phyloP scores from a whole-genome alignment of 1,140 invertebrate genomes.

The Macrobrachium rosenbergii region DNA sequence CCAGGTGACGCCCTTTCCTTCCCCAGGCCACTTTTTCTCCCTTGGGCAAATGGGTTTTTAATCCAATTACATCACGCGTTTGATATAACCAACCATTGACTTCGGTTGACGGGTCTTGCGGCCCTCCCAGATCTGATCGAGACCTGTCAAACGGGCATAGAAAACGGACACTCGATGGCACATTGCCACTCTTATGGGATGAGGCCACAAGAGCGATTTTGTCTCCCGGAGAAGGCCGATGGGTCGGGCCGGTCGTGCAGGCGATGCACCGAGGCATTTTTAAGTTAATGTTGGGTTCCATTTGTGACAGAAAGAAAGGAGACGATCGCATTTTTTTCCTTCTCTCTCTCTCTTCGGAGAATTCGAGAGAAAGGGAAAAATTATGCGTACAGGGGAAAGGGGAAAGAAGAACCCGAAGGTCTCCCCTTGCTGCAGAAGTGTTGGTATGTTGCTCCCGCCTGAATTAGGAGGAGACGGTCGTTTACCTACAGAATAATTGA shows the following conservation, averaged over 20 bases:
- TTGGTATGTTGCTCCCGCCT: constrained; percentile 37
- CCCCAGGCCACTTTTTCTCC: constrained; percentile 48
- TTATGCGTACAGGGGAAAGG: background rate
- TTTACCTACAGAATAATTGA: background rate
- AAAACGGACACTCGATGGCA: background rate
- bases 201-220: background rate
- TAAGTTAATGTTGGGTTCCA: constrained; percentile 53
- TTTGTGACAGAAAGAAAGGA: constrained; percentile 43
- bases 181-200: background rate
- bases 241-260: background rate
- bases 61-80: constrained; percentile 54
- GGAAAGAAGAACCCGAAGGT: background rate
- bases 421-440: background rate
- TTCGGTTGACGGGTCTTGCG: constrained; percentile 38
- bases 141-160: background rate
- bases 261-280: constrained; percentile 36
- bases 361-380: constrained; percentile 1
- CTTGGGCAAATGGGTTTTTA: constrained; percentile 54
- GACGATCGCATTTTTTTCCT: background rate
- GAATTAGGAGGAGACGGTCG: constrained; percentile 25
- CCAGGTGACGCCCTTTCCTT: constrained; percentile 47
- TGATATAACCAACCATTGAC: constrained; percentile 57
- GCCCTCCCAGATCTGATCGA: background rate
- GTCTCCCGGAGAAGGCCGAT: background rate
- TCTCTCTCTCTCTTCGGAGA: too few species aligned